phyloP scores from a whole-genome alignment of 1,140 invertebrate species.

The Lordiphosa stackelbergi region DNA sequence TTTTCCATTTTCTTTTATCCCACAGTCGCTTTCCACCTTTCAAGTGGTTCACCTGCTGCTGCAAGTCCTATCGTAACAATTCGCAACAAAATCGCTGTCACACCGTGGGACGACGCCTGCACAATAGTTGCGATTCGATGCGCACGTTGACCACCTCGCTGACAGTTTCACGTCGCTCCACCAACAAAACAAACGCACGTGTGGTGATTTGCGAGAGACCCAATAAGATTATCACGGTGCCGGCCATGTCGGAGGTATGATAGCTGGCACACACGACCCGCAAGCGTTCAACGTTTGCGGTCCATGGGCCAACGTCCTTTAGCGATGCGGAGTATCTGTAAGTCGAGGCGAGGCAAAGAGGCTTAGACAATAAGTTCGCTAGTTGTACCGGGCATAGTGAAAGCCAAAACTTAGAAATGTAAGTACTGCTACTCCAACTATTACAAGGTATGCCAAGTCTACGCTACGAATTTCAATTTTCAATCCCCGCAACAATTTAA shows the following conservation, averaged over 20 bases:
- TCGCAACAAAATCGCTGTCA: constrained; percentile 66
- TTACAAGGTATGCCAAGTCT: constrained; percentile 21
- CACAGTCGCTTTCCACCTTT: constrained; percentile 77
- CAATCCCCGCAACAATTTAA: background rate
- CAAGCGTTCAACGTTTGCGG: constrained; percentile 50
- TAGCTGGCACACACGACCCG: constrained; percentile 62
- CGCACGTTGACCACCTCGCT: constrained; percentile 73
- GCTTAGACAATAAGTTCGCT: constrained; percentile 67
- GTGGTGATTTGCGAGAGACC: constrained; percentile 72
- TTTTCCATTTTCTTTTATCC: background rate
- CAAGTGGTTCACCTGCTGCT: constrained; percentile 78
- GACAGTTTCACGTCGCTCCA: constrained; percentile 67
- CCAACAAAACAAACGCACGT: constrained; percentile 63
- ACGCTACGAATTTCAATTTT: constrained; percentile 54
- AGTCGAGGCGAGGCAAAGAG: constrained; percentile 27
- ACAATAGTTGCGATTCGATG: constrained; percentile 76
- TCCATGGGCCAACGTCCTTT: constrained; percentile 57
- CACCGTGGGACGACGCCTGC: constrained; percentile 64
- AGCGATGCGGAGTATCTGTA: constrained; percentile 65
- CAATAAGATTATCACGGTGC: constrained; percentile 53
- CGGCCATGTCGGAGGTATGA: constrained; percentile 77
- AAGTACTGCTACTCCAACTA: constrained; percentile 3
- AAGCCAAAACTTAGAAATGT: constrained; percentile 28
- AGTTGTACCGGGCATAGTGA: constrained; percentile 38
- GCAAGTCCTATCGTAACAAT: constrained; percentile 71